Base-by-base conservation (phyloP, 2,888 invertebrate species). In the Conistra vaccinii region DNA sequence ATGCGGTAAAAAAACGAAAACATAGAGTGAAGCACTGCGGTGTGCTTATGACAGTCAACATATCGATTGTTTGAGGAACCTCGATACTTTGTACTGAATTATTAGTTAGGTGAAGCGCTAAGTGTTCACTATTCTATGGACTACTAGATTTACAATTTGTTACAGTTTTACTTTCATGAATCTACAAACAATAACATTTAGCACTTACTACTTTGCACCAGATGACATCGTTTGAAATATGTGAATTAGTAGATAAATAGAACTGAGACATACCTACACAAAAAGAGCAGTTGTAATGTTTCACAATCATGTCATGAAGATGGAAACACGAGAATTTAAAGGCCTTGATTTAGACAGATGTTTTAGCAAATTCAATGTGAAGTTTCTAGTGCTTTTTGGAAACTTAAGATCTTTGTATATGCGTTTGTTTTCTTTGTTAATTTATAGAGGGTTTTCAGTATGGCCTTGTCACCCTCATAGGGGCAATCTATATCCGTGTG, bases 81-180 rank as follows among this genome's bases (percentile, higher is more conserved):
- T 78, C 71, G 66, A 81, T 85, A 45, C 76, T 60, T n/a, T 29
- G 68, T 73, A 69, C 63, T 77, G 75, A 85, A 83, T 86, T 83
- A 86, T 83, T 76, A 83, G 78, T 55, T 71, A 80, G 85, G 78
- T 70, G 63, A 73, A 71, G 67, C 71, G 62, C 61, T 74, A 68
- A 74, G 63, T 69, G 68, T 39, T 73, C 32, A 73, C 32, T 73
- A 63, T 69, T 75, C 69, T 32, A 67, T 69, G 78, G 17, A 68
- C 81, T 82, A 73, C 78, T 83, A 74, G 69, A 80, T 84, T 76
- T 48, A 63, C 39, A 63, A 66, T 69, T 62, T 73, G 75, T 72
- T 66, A 69, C 73, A 79, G 73, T 86, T 85, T 86, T 86, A 86
- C 86, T 86, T 86, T 86, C 81, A 69, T 79, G 69, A 60, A 72